Conservation (phyloP, 1,140 invertebrate species). For the Trichogramma pretiosum region DNA sequence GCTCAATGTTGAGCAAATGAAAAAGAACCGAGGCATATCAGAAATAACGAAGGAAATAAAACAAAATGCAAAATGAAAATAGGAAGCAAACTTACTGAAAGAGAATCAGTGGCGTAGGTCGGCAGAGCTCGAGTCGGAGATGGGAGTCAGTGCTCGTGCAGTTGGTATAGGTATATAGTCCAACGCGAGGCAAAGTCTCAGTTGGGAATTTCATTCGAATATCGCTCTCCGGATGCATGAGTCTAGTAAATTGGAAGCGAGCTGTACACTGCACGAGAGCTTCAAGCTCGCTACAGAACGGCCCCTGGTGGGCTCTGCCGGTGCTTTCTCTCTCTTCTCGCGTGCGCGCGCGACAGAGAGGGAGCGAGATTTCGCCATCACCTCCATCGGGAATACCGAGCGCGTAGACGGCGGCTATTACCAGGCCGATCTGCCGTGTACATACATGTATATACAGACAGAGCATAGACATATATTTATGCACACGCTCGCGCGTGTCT, state of each 20-base stretch:
- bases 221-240: slow-evolving; percentile 22
- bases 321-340: background rate
- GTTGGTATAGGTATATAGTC: background rate
- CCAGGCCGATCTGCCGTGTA: too few relatives aligned
- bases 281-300: too few relatives aligned
- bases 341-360: background rate
- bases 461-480: too few relatives aligned
- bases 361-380: slow-evolving; percentile 34
- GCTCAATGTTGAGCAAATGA: too few relatives aligned
- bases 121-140: background rate
- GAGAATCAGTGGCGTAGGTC: background rate
- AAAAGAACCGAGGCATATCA: too few relatives aligned
- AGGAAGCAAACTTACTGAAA: too few relatives aligned
- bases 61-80: too few relatives aligned
- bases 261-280: background rate
- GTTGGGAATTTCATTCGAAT: slow-evolving; percentile 5
- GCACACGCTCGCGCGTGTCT: too few relatives aligned
- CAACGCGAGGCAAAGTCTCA: background rate
- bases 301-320: too few relatives aligned
- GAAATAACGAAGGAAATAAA: too few relatives aligned
- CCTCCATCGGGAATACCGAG: slow-evolving; percentile 31
- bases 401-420: slow-evolving; percentile 33
- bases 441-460: too few relatives aligned
- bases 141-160: background rate
- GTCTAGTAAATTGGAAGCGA: slow-evolving; percentile 28